Percentiles rank a stretch among this genome's conserved stretches.
phyloP scores from a whole-genome alignment of 2,113 vertebrate genomes.

The Gopherus evgoodei region DNA sequence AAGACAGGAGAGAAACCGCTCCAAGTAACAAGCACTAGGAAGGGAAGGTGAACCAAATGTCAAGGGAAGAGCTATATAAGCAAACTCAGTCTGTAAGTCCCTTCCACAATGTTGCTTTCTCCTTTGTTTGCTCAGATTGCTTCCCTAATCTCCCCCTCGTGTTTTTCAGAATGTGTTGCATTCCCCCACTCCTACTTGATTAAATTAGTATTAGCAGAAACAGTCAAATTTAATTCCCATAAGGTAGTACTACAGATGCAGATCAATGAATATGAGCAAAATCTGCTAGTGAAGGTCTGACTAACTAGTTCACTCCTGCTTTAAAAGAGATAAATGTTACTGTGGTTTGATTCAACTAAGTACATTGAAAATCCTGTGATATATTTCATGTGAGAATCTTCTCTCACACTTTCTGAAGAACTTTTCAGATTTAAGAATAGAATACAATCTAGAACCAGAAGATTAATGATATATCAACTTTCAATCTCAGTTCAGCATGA shows the following conservation, averaged over 20 bases:
- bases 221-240: not conserved
- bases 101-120: not conserved
- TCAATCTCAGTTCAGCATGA: conserved; percentile 22
- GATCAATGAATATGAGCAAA: not conserved
- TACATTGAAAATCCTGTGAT: not conserved
- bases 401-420: not conserved
- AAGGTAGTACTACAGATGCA: not conserved
- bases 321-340: not conserved
- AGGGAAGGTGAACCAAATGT: not conserved
- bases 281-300: not conserved
- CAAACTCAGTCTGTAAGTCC: not conserved
- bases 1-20: not conserved
- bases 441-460: not conserved
- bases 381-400: not conserved
- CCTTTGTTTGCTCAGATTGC: not conserved
- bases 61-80: not conserved
- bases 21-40: not conserved
- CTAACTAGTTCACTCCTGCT: fast-evolving
- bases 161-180: not conserved
- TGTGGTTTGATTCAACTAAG: not conserved
- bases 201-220: fast-evolving
- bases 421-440: not conserved
- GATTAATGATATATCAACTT: not conserved
- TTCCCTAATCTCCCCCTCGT: not conserved
- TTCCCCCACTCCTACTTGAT: not conserved